Conservation (phyloP, 1,140 invertebrate genomes). For the Drosophila pachea region DNA sequence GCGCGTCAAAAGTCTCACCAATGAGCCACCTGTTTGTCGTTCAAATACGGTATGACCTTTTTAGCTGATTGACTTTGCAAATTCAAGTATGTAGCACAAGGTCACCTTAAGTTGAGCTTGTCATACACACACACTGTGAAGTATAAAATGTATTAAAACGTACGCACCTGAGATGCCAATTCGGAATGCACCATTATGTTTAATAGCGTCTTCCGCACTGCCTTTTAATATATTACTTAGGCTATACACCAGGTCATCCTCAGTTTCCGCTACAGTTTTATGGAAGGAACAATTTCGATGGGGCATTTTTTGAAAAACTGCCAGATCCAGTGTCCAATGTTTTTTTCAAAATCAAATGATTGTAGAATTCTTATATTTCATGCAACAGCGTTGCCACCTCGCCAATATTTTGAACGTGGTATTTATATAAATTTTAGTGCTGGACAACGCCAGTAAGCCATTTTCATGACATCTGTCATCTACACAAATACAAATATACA, state of each 20-base stretch:
- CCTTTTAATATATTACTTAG: constrained; percentile 29
- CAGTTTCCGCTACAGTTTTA: constrained; percentile 34
- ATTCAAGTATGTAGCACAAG: constrained; percentile 51
- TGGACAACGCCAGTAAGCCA: background rate
- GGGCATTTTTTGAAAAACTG: constrained; percentile 20
- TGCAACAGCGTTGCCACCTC: constrained; percentile 14
- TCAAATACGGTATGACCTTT: background rate
- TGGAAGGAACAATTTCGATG: constrained; percentile 33
- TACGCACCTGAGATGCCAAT: constrained; percentile 60
- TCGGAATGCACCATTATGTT: constrained; percentile 26
- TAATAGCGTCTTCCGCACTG: constrained; percentile 32
- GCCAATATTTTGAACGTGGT: background rate
- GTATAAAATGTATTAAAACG: background rate
- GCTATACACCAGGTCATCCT: constrained; percentile 30
- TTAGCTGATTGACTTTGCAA: constrained; percentile 39
- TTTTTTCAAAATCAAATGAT: constrained; percentile 3
- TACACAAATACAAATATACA: constrained; percentile 14
- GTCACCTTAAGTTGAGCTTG: constrained; percentile 66
- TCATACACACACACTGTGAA: constrained; percentile 15
- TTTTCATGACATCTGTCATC: constrained; percentile 25
- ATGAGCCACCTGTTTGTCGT: constrained; percentile 88
- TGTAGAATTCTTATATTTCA: background rate
- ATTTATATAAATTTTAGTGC: constrained; percentile 1
- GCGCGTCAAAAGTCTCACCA: constrained; percentile 88
- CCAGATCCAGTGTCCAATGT: background rate